Evolutionary conservation across 2,888 invertebrate genomes (phyloP).

Genomic region (Pediacus dermestoides): DNA sequence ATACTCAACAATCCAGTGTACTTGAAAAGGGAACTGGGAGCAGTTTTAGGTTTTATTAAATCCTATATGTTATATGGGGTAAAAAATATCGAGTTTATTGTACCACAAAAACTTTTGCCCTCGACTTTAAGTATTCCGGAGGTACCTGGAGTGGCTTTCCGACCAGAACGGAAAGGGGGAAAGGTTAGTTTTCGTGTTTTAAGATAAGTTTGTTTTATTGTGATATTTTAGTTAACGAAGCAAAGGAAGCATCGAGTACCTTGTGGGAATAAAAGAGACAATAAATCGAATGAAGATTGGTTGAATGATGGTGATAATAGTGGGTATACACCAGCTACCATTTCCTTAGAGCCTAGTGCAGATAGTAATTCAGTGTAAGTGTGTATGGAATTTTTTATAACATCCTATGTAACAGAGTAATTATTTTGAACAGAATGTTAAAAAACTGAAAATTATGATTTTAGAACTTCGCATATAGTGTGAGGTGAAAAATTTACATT

Average conservation of each 20-base stretch:
- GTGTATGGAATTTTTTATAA: too few species aligned
- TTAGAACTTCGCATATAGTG: too few species aligned
- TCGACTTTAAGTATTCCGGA: slow-evolving; percentile 61
- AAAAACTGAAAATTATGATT: too few species aligned
- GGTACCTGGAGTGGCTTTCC: slow-evolving; percentile 36
- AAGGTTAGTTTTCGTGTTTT: slow-evolving; percentile 49
- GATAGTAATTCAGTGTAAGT: slow-evolving; percentile 21
- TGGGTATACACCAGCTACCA: slow-evolving; percentile 28
- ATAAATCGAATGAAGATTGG: slow-evolving; percentile 18
- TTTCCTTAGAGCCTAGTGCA: slow-evolving; percentile 22
- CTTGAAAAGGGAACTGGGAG: slow-evolving; percentile 47
- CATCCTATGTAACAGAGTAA: too few species aligned
- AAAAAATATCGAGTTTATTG: slow-evolving; percentile 49
- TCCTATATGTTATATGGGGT: slow-evolving; percentile 55
- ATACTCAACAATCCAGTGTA: slow-evolving; percentile 38
- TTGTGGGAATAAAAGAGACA: slow-evolving; percentile 25
- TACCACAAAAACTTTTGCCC: slow-evolving; percentile 56
- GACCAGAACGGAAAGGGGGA: slow-evolving; percentile 54
- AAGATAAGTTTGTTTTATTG: neutral
- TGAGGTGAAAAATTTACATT: slow-evolving; percentile 9
- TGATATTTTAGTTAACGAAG: slow-evolving; percentile 32
- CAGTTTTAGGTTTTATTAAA: slow-evolving; percentile 58
- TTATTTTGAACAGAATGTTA: too few species aligned
- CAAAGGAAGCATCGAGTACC: slow-evolving; percentile 34
- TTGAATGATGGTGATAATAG: slow-evolving; percentile 18